These are phyloP conservation scores for Xiphorhynchus erythropygius DNA, from an alignment of 2,797 vertebrate species.

Conservation along the genomic window DNA sequence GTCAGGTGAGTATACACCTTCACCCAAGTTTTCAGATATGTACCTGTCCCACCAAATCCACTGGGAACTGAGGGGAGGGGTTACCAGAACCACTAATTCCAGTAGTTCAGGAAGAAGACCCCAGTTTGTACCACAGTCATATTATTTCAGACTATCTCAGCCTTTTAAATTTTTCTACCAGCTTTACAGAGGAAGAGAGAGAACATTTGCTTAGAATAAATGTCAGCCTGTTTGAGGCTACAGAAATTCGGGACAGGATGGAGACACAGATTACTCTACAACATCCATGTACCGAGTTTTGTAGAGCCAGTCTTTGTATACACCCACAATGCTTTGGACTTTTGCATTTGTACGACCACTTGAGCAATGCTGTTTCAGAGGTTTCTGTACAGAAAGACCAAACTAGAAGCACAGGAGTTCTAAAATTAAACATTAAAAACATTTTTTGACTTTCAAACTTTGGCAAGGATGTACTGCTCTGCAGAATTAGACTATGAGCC, in stretches of 20 bases:
- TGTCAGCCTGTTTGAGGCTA: neutral
- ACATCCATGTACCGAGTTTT: neutral
- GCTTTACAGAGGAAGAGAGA: neutral
- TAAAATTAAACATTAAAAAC: neutral
- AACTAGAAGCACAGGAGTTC: neutral
- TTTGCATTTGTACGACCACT: neutral
- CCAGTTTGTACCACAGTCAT: neutral
- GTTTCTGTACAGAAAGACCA: neutral
- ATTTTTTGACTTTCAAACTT: slow-evolving; percentile 13
- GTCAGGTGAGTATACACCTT: neutral
- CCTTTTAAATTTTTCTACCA: neutral
- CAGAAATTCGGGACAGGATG: neutral
- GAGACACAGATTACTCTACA: neutral
- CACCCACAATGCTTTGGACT: rapidly evolving
- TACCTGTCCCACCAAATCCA: neutral
- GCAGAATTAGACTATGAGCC: neutral
- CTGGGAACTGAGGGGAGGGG: neutral
- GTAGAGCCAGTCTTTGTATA: neutral
- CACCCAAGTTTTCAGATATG: neutral
- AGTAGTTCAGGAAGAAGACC: neutral
- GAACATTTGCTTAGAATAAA: neutral
- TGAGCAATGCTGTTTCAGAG: neutral
- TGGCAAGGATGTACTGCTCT: neutral
- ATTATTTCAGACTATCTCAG: neutral
- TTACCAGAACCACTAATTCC: neutral